Base-by-base conservation (phyloP, 1,140 invertebrate genomes). In the Caenorhabditis tropicalis region DNA sequence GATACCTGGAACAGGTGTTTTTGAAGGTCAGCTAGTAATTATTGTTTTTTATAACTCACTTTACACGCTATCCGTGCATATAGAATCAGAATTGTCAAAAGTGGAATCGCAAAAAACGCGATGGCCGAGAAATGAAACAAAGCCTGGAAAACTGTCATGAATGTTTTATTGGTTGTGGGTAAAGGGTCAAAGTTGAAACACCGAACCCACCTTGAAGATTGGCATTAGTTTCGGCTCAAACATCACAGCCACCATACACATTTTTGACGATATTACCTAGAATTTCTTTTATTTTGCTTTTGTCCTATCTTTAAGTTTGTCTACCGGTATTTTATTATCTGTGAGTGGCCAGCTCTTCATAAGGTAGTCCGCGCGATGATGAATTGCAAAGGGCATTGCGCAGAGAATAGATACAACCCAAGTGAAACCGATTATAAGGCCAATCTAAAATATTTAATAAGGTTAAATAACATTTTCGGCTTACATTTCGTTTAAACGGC, bases 51-150 rank as follows among this genome's bases (percentile, higher is more conserved):
- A 7, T 4, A 27, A 53, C 56, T 85, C 24, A 86, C 85, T 10
- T 80, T 79, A 19, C 49, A 80, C 6, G 82, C 83, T 19, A 86
- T 86, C 15, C 49, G 12, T 31, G 70, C 24, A 21, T 86, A 86
- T 5, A 86, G 56, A 43, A 86, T 51, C 1, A 86, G 27, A 29
- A 86, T 86, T 43, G 80, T 81, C 19, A 58, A 27, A 24, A 86
- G 82, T 49, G 85, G 85, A 19, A 86, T 12, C 4, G 46, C 82
- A 46, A 86, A 86, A 48, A 86, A 86, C 7, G 70, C 79, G 4
- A 84, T 53, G 31, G 85, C 85, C 0, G 85, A 86, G 39, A 86
- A 85, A 21, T 86, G 85, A 49, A 86, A 86, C 15, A 86, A 12
- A 81, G 85, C 27, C 82, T 86, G 36, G 70, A 86, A 48, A 53